phyloP scores from a whole-genome alignment of 2,113 vertebrate species.

The Cynoglossus semilaevis region DNA sequence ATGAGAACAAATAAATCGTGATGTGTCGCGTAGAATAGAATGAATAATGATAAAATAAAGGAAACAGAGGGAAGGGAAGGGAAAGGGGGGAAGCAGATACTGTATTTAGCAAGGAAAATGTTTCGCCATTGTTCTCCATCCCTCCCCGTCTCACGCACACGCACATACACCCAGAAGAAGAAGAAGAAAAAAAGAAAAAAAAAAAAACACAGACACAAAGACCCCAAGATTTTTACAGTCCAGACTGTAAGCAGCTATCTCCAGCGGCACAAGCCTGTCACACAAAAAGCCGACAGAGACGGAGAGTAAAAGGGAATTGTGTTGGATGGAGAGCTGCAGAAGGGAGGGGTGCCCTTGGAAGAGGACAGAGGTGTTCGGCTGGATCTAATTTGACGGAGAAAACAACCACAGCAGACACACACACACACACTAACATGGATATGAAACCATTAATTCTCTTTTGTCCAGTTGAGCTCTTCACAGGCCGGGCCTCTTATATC shows the following conservation, averaged over 20 bases:
- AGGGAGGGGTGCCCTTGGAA: slow-evolving; percentile 74
- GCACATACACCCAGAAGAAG: too few species aligned
- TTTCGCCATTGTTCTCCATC: slow-evolving; percentile 32
- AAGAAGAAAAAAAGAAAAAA: too few species aligned
- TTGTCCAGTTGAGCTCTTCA: slow-evolving; percentile 54
- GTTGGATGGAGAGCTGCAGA: slow-evolving; percentile 42
- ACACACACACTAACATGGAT: slow-evolving; percentile 48
- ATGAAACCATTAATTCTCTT: slow-evolving; percentile 56
- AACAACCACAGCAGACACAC: slow-evolving; percentile 55
- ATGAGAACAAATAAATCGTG: too few species aligned
- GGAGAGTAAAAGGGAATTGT: slow-evolving; percentile 29
- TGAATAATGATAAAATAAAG: too few species aligned
- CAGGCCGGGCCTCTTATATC: slow-evolving; percentile 46
- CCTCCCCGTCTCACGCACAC: too few species aligned
- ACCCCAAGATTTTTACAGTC: slow-evolving; percentile 70
- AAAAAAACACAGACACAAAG: slow-evolving; percentile 26
- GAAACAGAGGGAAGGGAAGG: too few species aligned
- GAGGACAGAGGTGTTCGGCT: slow-evolving; percentile 76
- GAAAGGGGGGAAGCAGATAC: too few species aligned
- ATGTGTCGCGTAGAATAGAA: too few species aligned
- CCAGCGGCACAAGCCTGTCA: slow-evolving; percentile 61
- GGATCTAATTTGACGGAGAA: slow-evolving; percentile 73
- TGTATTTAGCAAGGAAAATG: too few species aligned
- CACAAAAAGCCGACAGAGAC: slow-evolving; percentile 10
- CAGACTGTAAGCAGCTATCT: slow-evolving; percentile 69